Conservation (phyloP, 2,888 invertebrate genomes). For the Dolomedes plantarius region DNA sequence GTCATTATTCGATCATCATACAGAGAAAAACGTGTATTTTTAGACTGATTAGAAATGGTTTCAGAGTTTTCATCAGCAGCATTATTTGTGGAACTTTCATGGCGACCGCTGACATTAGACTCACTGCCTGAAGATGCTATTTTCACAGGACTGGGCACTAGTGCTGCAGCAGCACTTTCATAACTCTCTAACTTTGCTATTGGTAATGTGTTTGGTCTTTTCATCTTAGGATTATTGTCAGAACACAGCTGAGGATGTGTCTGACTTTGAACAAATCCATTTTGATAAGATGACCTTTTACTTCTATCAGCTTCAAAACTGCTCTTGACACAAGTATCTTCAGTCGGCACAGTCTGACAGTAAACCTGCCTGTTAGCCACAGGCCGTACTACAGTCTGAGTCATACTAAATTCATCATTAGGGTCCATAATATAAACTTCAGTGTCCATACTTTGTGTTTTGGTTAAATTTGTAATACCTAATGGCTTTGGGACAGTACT, state of each 20-base stretch:
- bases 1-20: constrained; percentile 93
- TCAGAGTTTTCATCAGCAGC: background rate
- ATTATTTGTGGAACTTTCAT: background rate
- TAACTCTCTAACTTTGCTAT: constrained; percentile 26
- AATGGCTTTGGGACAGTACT: constrained; percentile 53
- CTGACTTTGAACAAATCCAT: constrained; percentile 64
- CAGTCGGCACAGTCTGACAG: constrained; percentile 43
- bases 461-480: constrained; percentile 51
- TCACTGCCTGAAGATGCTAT: constrained; percentile 8
- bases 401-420: constrained; percentile 56
- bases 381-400: constrained; percentile 58
- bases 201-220: constrained; percentile 63
- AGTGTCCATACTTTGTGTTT: constrained; percentile 62
- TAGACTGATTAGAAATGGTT: constrained; percentile 73
- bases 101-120: background rate
- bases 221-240: constrained; percentile 48
- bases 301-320: constrained; percentile 17
- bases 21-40: constrained; percentile 83
- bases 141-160: constrained; percentile 28
- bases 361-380: constrained; percentile 62
- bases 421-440: constrained; percentile 65
- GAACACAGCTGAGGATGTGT: constrained; percentile 54
- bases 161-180: background rate
- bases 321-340: background rate
- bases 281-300: constrained; percentile 44